A percentile compares a stretch with the other conserved stretches of the same genome.
These are phyloP conservation scores for Gryllus bimaculatus DNA, from an alignment of 1,140 invertebrate species.

Conservation along the genomic window DNA sequence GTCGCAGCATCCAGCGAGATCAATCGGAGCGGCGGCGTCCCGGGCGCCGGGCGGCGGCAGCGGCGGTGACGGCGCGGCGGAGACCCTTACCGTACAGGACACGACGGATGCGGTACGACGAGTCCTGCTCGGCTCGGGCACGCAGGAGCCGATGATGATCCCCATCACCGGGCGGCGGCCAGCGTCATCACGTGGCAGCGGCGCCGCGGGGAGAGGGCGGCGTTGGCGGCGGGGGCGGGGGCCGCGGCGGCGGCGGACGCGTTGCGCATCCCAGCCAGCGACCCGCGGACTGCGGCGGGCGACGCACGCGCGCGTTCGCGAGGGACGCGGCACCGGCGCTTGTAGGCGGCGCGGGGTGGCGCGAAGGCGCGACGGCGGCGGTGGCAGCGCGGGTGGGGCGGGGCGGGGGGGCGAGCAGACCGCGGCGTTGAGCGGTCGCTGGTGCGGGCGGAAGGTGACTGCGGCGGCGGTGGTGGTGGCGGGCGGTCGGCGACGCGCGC, in stretches of 20 bases:
- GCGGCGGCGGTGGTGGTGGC: no score
- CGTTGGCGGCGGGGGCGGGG: no score
- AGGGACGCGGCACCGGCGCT: no score
- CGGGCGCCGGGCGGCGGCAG: no score
- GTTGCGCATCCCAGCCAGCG: neutral
- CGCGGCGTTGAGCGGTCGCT: neutral
- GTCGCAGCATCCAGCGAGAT: neutral
- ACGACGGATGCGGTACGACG: constrained; percentile 25
- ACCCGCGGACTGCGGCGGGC: no score
- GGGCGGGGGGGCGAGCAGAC: neutral
- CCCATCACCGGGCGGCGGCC: constrained; percentile 43
- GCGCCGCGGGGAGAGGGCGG: no score
- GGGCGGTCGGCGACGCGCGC: no score
- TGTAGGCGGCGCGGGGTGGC: neutral
- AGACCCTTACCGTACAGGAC: constrained; percentile 17
- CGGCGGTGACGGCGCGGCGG: neutral
- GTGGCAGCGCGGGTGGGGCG: no score
- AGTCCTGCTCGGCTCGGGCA: constrained; percentile 52
- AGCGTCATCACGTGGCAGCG: constrained; percentile 2
- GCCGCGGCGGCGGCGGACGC: neutral
- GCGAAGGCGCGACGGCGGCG: neutral
- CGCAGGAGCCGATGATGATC: constrained; percentile 63
- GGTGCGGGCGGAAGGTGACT: neutral
- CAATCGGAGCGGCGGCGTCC: neutral
- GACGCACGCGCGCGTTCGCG: neutral